These are phyloP conservation scores for Argyrosomus japonicus DNA, from an alignment of 2,113 vertebrate species.

Conservation along the genomic window DNA sequence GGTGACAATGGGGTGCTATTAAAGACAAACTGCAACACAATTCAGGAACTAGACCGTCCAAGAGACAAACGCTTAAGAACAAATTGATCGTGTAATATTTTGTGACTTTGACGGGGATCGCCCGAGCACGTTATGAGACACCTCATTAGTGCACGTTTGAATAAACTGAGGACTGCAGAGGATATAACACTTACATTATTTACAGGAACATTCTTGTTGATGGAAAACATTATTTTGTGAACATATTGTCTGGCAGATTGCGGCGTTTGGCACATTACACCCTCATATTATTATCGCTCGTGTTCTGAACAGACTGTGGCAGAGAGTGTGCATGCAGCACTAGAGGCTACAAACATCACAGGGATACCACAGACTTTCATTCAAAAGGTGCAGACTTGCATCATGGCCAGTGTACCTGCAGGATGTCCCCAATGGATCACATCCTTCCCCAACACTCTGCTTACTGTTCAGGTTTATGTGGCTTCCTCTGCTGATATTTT, in stretches of 20 bases:
- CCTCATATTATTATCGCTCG: background rate
- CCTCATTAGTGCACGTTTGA: too few relatives aligned
- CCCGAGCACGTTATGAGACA: too few relatives aligned
- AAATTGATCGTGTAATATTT: background rate
- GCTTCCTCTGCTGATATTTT: background rate
- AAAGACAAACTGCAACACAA: too few relatives aligned
- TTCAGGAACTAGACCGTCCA: too few relatives aligned
- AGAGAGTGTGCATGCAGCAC: slow-evolving; percentile 7
- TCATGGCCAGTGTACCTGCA: background rate
- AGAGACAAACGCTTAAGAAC: background rate
- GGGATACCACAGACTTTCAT: background rate
- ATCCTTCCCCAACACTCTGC: background rate
- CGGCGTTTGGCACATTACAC: background rate
- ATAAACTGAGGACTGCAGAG: background rate
- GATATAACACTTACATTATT: background rate
- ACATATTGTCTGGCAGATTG: background rate
- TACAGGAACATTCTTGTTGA: background rate
- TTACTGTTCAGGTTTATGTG: background rate
- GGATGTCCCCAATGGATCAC: background rate
- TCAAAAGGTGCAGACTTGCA: background rate
- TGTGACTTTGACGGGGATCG: too few relatives aligned
- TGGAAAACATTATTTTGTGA: background rate
- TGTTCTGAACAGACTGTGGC: background rate
- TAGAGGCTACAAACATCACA: background rate
- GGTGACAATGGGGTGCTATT: too few relatives aligned